Evolutionary conservation across 2,888 invertebrate genomes (phyloP), one percentile per base, ranked within the genome.

Genomic region (Panopea generosa): DNA sequence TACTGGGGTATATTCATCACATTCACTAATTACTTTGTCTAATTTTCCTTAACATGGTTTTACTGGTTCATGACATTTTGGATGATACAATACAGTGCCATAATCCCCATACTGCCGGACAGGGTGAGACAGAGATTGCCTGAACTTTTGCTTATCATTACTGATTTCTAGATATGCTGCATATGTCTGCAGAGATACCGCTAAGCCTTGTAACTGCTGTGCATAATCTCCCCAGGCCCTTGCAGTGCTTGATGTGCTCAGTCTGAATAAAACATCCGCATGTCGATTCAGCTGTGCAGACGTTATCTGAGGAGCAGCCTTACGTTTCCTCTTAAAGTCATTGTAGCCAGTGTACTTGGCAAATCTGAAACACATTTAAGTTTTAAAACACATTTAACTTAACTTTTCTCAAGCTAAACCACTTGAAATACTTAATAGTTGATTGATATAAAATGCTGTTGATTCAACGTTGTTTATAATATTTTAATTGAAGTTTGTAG

Each of bases 11-110:
- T 71, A 66, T 29, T 67, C 57, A 2, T 70, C 56, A 14, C 53
- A 22, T 62, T 67, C 68, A 2, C 1, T 33, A n/a, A 77, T 11
- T 24, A 70, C 57, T 40, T 71, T 56, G 49, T 77, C 76, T 18
- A 71, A 20, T 14, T 47, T 38, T n/a, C 20, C 29, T 33, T 67
- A 71, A 49, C 56, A 49, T 52, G 57, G 29, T 53, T 67, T 62
- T 7, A 74, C 52, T 2, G 26, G 45, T 22, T 18, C 72, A 20
- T 43, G 14, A 26, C 60, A 60, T 43, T 18, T n/a, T 16, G 20
- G 45, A 22, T 16, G 24, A 24, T 22, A 6, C 27, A 33, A 16
- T n/a, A 49, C 20, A 26, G 38, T 40, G 4, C 20, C 40, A 52
- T 66, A 47, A 14, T 52, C 45, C 43, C 52, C 60, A 22, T 56